Conservation (phyloP, 2,888 invertebrate species). For the Pecten maximus region DNA sequence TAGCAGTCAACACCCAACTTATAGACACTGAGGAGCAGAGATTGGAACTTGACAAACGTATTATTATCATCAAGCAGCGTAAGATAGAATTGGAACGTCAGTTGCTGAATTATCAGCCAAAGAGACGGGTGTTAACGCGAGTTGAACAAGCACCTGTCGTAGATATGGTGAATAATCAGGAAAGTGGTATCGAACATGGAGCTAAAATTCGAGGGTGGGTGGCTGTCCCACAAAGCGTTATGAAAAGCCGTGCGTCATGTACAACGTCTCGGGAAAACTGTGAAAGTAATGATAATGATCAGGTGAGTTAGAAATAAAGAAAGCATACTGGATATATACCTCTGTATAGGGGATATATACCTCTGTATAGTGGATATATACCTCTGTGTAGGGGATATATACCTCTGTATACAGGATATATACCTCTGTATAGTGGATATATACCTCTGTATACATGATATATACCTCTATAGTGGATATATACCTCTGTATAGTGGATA, state of each 20-base stretch:
- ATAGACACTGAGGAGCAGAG: background rate
- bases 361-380: no score
- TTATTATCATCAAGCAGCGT: background rate
- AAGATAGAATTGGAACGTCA: background rate
- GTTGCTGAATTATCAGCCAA: background rate
- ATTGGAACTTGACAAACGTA: background rate
- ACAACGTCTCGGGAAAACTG: background rate
- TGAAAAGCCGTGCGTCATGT: background rate
- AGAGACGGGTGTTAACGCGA: slow-evolving; percentile 17
- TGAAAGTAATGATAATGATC: background rate
- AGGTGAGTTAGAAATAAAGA: background rate
- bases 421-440: no score
- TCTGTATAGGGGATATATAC: no score
- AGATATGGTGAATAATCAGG: background rate
- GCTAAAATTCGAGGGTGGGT: background rate
- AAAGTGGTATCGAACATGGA: background rate
- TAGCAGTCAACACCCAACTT: background rate
- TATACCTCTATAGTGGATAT: no score
- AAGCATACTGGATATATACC: no score
- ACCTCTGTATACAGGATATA: no score
- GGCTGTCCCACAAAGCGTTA: background rate
- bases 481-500: no score
- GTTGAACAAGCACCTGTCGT: background rate
- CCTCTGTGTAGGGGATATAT: no score
- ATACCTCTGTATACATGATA: no score